Conservation (phyloP, 2,888 invertebrate genomes). For the Nipponacmea schrenckii region DNA sequence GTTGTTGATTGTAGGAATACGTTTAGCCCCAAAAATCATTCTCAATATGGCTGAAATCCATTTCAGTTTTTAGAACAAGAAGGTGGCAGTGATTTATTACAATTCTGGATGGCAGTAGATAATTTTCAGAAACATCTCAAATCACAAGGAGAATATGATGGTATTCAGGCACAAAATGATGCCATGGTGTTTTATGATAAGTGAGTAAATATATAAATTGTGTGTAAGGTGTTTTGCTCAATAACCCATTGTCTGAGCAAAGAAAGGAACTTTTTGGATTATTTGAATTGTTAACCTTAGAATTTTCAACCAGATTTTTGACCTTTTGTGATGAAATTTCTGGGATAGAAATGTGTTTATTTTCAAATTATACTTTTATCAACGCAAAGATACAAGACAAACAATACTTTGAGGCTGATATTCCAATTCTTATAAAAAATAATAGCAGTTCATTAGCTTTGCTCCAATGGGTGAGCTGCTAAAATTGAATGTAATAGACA, state of each 20-base stretch:
- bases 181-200: conserved; percentile 96
- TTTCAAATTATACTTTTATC: too few relatives aligned
- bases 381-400: too few relatives aligned
- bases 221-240: neutral
- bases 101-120: conserved; percentile 89
- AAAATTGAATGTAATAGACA: too few relatives aligned
- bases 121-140: conserved; percentile 84
- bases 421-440: too few relatives aligned
- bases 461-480: too few relatives aligned
- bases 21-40: neutral
- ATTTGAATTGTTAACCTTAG: neutral
- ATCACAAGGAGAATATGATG: conserved; percentile 73
- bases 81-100: conserved; percentile 79
- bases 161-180: conserved; percentile 86
- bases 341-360: too few relatives aligned
- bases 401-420: too few relatives aligned
- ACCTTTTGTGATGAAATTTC: too few relatives aligned
- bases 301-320: too few relatives aligned
- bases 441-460: too few relatives aligned
- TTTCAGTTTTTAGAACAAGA: conserved; percentile 88
- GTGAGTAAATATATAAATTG: conserved; percentile 62
- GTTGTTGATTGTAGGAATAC: too few relatives aligned
- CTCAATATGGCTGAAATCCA: neutral
- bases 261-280: neutral
- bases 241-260: too few relatives aligned